These are phyloP conservation scores for Gobio gobio DNA, from an alignment of 2,113 vertebrate genomes.

Conservation along the genomic window DNA sequence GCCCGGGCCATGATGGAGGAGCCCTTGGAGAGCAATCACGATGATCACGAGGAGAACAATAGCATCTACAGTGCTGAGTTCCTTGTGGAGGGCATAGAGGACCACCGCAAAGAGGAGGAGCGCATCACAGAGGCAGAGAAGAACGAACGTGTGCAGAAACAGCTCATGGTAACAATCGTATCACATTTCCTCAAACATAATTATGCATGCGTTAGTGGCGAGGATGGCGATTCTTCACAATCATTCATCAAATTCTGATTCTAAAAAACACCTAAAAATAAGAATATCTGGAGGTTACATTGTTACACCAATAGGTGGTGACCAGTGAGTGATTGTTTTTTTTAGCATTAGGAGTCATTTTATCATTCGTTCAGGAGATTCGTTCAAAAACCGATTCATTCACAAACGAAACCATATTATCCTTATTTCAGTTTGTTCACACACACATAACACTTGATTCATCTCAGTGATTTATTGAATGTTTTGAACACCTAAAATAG, in stretches of 20 bases:
- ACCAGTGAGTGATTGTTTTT: no score
- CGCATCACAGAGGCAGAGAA: constrained; percentile 92
- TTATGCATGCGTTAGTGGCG: background rate
- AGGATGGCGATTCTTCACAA: background rate
- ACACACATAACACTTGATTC: background rate
- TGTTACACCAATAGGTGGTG: no score
- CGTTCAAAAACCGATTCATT: no score
- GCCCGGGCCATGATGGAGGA: constrained; percentile 68
- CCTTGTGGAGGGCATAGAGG: constrained; percentile 81
- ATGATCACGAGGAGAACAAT: constrained; percentile 81
- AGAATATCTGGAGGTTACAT: no score
- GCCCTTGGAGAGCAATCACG: constrained; percentile 72
- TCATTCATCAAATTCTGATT: background rate
- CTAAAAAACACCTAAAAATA: background rate
- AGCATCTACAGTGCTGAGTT: constrained; percentile 90
- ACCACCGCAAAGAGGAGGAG: constrained; percentile 87
- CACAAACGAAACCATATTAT: no score
- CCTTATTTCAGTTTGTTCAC: no score
- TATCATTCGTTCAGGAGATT: no score
- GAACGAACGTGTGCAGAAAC: constrained; percentile 87
- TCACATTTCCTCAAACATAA: background rate
- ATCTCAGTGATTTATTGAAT: background rate
- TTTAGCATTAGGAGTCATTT: no score
- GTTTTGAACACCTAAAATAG: background rate
- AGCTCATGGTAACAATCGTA: constrained; percentile 84